A percentile compares a stretch with the other conserved stretches of the same genome.
Conservation (phyloP, 2,113 vertebrate species). For the Microtus oregoni region DNA sequence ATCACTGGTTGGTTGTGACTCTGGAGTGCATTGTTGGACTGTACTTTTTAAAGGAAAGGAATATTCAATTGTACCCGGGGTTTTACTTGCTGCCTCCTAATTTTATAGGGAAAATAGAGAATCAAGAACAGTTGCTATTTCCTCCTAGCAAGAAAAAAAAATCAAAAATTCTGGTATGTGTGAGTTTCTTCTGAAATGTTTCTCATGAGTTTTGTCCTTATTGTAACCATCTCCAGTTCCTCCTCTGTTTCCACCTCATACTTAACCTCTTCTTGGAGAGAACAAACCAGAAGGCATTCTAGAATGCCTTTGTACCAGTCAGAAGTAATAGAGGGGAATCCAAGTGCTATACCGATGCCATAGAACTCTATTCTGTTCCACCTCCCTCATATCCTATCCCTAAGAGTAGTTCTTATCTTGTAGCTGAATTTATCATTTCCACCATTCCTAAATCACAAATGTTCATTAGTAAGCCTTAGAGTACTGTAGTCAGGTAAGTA, state of each 20-base stretch:
- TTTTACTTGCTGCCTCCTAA: background rate
- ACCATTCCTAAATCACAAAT: background rate
- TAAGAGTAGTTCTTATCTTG: slow-evolving; percentile 9
- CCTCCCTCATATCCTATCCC: background rate
- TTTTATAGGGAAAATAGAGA: slow-evolving; percentile 33
- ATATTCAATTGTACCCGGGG: background rate
- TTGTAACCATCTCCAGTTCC: background rate
- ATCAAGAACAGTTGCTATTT: background rate
- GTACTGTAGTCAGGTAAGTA: slow-evolving; percentile 74
- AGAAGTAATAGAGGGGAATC: slow-evolving; percentile 30
- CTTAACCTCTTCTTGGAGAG: background rate
- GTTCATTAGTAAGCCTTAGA: slow-evolving; percentile 55
- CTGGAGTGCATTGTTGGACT: background rate
- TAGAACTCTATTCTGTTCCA: background rate
- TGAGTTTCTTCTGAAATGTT: slow-evolving; percentile 28
- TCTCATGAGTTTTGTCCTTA: background rate
- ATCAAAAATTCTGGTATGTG: background rate
- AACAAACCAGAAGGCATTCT: slow-evolving; percentile 68
- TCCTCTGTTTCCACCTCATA: background rate
- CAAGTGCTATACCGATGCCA: slow-evolving; percentile 23
- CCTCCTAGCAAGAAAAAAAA: background rate
- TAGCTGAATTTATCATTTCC: slow-evolving; percentile 53
- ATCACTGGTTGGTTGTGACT: background rate
- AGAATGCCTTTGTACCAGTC: slow-evolving; percentile 70
- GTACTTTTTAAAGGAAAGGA: slow-evolving; percentile 31